Evolutionary conservation across 2,888 invertebrate species (phyloP), one percentile per base, ranked within the genome.

Genomic region (Idaea biselata): DNA sequence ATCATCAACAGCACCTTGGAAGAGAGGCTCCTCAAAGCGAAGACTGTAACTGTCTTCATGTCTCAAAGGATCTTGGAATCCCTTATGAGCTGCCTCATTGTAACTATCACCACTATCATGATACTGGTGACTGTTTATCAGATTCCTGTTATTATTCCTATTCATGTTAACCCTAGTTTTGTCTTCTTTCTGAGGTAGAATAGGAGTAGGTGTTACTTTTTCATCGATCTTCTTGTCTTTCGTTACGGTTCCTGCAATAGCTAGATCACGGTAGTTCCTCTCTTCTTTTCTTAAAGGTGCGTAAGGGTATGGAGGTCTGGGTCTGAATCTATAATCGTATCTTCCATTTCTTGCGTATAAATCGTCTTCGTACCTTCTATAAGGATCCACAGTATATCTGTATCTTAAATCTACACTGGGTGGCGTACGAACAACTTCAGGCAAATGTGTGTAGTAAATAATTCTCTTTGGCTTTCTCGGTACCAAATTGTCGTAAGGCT

Each of bases 371-470:
- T 75, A 83, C 1, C 90, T 87, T 62, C 88, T 84, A 70, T 92
- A 91, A 11, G 93, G 91, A 66, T 91, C 93, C 0, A 78, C 81
- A 0, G 87, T 84, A 71, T 93, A 94, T 71, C 94, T 85, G 73
- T 94, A 94, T 60, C 93, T 83, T 54, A 93, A 79, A 77, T 93
- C 94, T 11, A 94, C 93, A 72, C 91, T 93, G 8, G 94, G 93
- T 18, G 94, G 94, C 18, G 94, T 93, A 61, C 95, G 87, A 0
- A 95, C 94, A 4, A 95, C 94, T 81, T 95, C 95, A 11, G 95
- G 95, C 32, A 95, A 83, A 77, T 95, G 95, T 0, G 95, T 95
- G 71, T 95, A 95, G 76, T 95, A 95, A 63, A 95, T 95, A 62
- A 95, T 94, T 64, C 95, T 91, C 73, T 93, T 93, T 7, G 93